Conservation (phyloP, 2,888 invertebrate species). For the Sinhomidia bicolor region DNA sequence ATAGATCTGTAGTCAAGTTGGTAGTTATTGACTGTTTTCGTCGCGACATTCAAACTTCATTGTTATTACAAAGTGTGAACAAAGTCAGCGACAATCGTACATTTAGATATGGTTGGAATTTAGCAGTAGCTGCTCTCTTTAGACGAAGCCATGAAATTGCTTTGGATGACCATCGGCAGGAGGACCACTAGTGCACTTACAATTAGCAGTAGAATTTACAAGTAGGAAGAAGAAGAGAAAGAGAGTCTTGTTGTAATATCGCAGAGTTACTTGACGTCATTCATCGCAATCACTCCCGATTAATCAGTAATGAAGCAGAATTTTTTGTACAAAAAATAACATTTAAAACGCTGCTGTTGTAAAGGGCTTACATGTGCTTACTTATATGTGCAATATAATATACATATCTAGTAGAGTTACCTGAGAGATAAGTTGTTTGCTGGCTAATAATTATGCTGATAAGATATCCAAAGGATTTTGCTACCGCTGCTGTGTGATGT, state of each 20-base stretch:
- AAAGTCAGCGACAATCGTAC: neutral
- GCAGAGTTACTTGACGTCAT: neutral
- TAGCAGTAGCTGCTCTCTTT: too few species aligned
- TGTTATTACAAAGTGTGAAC: neutral
- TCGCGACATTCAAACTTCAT: too few species aligned
- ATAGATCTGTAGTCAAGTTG: too few species aligned
- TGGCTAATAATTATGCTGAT: constrained; percentile 11
- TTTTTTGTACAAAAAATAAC: neutral
- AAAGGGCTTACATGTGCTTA: neutral
- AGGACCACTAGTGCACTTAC: too few species aligned
- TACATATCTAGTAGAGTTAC: neutral
- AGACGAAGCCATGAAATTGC: neutral
- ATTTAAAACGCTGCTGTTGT: neutral
- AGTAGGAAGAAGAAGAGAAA: too few species aligned
- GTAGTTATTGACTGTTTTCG: neutral
- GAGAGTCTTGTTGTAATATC: too few species aligned
- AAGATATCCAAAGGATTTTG: neutral
- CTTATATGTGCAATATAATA: neutral
- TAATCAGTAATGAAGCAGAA: neutral
- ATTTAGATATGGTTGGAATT: neutral
- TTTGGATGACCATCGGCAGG: neutral
- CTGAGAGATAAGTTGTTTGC: constrained; percentile 8
- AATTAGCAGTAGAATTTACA: too few species aligned
- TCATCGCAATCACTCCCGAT: neutral
- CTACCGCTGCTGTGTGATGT: neutral